Evolutionary conservation across 2,797 vertebrate species (phyloP).

Genomic region (Gobio occitaniae): DNA sequence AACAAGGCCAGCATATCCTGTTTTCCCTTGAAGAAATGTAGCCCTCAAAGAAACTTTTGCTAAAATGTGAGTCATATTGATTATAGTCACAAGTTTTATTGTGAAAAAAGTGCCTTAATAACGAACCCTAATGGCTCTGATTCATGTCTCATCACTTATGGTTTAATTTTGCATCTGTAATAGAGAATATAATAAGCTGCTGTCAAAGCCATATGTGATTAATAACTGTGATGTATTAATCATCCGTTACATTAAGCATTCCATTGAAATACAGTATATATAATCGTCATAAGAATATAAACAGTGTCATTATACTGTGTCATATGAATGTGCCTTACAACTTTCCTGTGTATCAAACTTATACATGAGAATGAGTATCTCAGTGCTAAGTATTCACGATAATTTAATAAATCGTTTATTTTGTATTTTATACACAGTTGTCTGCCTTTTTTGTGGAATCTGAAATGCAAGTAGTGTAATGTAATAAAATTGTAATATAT

Average conservation of each 20-base stretch:
- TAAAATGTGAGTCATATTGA: slow-evolving; percentile 47
- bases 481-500: too few species aligned
- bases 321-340: slow-evolving; percentile 30
- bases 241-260: slow-evolving; percentile 40
- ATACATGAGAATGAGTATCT: slow-evolving; percentile 28
- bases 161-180: slow-evolving; percentile 26
- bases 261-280: slow-evolving; percentile 18
- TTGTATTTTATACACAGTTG: not conserved
- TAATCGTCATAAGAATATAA: slow-evolving; percentile 36
- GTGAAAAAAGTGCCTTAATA: slow-evolving; percentile 53
- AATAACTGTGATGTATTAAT: slow-evolving; percentile 52
- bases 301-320: slow-evolving; percentile 37
- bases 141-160: slow-evolving; percentile 16
- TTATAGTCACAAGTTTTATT: slow-evolving; percentile 66
- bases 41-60: slow-evolving; percentile 43
- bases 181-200: slow-evolving; percentile 53
- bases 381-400: slow-evolving; percentile 15
- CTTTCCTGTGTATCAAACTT: slow-evolving; percentile 28
- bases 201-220: slow-evolving; percentile 47
- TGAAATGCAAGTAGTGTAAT: not conserved
- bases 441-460: not conserved
- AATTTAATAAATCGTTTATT: slow-evolving; percentile 53
- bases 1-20: slow-evolving; percentile 55
- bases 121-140: slow-evolving; percentile 39
- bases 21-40: slow-evolving; percentile 49